Conservation (phyloP, 2,797 vertebrate species). For the Champsocephalus gunnari region DNA sequence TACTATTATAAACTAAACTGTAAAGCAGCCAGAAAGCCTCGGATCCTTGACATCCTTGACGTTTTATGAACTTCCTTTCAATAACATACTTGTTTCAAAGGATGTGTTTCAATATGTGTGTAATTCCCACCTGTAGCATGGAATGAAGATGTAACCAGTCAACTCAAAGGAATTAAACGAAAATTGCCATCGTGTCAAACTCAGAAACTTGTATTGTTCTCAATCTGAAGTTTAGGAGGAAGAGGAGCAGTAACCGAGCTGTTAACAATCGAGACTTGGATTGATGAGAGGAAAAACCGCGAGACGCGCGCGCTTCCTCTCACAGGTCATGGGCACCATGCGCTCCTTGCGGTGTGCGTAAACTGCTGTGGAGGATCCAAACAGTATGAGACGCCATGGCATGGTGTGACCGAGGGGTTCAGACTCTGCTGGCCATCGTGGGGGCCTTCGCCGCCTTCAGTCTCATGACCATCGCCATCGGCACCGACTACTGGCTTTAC, state of each 20-base stretch:
- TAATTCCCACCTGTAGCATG: slow-evolving; percentile 59
- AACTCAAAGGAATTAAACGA: slow-evolving; percentile 3
- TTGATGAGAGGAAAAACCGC: slow-evolving; percentile 12
- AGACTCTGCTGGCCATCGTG: slow-evolving; percentile 91
- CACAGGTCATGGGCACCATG: slow-evolving; percentile 33
- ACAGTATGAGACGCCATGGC: slow-evolving; percentile 92
- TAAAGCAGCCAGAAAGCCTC: background rate
- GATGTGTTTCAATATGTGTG: background rate
- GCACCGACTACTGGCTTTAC: slow-evolving; percentile 98
- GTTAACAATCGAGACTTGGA: slow-evolving; percentile 12
- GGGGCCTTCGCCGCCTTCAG: slow-evolving; percentile 95
- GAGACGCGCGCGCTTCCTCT: slow-evolving; percentile 35
- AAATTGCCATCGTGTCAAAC: background rate
- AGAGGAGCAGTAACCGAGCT: background rate
- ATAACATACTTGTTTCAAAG: background rate
- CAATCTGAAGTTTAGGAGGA: slow-evolving; percentile 36
- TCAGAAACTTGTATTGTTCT: slow-evolving; percentile 33
- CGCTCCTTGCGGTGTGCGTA: slow-evolving; percentile 58
- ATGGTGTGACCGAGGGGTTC: slow-evolving; percentile 94
- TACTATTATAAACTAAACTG: slow-evolving; percentile 39
- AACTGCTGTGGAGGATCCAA: slow-evolving; percentile 49
- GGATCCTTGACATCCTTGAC: background rate
- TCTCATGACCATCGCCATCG: slow-evolving; percentile 97
- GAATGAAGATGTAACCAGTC: background rate
- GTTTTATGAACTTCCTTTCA: background rate